Evolutionary conservation across 2,113 vertebrate genomes (phyloP).

Genomic region (Chroicocephalus ridibundus): DNA sequence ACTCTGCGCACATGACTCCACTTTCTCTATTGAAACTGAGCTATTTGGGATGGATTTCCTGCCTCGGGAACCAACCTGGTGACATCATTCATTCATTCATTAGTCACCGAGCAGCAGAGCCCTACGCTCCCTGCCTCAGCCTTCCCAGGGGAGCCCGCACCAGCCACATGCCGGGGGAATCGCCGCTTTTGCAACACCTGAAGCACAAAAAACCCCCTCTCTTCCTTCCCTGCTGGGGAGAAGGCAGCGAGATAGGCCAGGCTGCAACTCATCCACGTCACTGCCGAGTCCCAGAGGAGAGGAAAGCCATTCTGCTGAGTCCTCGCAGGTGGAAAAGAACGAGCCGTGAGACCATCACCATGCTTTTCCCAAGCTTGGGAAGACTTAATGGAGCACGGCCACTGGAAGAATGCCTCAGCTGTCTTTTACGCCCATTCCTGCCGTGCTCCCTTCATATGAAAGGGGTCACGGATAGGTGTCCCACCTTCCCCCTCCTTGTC

Average conservation of each 20-base stretch:
- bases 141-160: background rate
- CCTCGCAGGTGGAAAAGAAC: background rate
- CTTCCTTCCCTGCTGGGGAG: background rate
- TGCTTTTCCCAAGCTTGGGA: background rate
- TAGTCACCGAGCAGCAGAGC: background rate
- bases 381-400: background rate
- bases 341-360: background rate
- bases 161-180: background rate
- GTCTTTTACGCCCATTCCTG: background rate
- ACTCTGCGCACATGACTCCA: background rate
- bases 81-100: constrained; percentile 35
- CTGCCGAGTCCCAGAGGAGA: background rate
- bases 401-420: background rate
- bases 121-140: background rate
- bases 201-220: background rate
- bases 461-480: fast-evolving
- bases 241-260: background rate
- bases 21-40: background rate
- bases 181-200: background rate
- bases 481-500: background rate
- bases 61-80: constrained; percentile 10
- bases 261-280: background rate
- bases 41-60: constrained; percentile 17
- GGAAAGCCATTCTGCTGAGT: background rate
- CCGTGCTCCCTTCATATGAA: background rate